Base-by-base conservation (phyloP, 2,888 invertebrate genomes). In the Tolmerus cingulatus region DNA sequence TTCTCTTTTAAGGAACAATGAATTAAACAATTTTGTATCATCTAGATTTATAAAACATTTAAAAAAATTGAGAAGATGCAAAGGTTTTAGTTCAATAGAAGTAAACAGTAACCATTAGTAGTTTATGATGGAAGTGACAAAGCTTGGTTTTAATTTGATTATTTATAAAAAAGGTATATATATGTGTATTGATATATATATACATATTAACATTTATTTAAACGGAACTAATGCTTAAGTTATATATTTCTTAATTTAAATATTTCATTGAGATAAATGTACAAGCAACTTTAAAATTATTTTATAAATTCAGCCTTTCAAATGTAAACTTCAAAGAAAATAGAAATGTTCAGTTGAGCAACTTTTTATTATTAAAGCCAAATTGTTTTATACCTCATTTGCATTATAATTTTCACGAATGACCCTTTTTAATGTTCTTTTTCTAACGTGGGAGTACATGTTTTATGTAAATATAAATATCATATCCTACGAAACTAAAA, bases 241-340 rank as follows among this genome's bases (percentile, higher is more conserved):
- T 86, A 86, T 77, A 57, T 86, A 79, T 78, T 79, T 78, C 40
- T 86, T 86, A 86, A 86, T 78, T 86, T 86, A 86, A 86, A 55
- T 77, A 86, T 78, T 79, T 86, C 43, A 86, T 86, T 66, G 86
- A 78, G 43, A 86, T 86, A 78, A 79, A 34, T 86, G 86, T 86
- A 79, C 57, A 86, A 78, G 78, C 57, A 86, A 79, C 78, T 77
- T 86, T 79, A 43, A 78, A 55, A 78, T 86, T 86, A 86, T 86
- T 77, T 86, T 86, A 78, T 77, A 78, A 86, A 27, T 86, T 77
- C 51, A 77, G 40, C 55, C 86, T 86, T 78, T 86, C 19, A 78
- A 77, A 46, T 86, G 57, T 86, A 86, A 77, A 77, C 16, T 77
- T 86, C 57, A 46, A 51, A 46, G 43, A 86, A 86, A 86, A 86